These are phyloP conservation scores for Eidolon dupreanum DNA, from an alignment of 2,797 vertebrate genomes.

Conservation along the genomic window DNA sequence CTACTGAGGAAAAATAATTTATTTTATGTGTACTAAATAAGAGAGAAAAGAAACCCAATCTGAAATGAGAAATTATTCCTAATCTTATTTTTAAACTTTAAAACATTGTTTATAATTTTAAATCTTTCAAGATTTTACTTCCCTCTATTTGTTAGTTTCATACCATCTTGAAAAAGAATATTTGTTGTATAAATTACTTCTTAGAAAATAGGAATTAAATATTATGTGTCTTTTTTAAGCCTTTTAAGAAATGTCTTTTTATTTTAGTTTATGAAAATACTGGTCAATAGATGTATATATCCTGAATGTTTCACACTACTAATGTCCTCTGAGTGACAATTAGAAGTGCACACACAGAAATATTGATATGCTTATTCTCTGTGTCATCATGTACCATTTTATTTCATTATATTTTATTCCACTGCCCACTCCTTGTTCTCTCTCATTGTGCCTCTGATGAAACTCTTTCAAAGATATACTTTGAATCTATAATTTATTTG, in stretches of 20 bases:
- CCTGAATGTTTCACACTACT: background rate
- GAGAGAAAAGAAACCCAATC: background rate
- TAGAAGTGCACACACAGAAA: background rate
- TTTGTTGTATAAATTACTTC: background rate
- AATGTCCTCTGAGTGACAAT: background rate
- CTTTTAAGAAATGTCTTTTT: background rate
- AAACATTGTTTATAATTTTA: background rate
- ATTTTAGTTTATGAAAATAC: background rate
- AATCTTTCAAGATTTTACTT: background rate
- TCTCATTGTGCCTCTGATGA: background rate
- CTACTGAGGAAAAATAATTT: background rate
- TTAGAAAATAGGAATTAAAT: background rate
- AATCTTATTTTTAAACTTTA: background rate
- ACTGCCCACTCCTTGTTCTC: background rate
- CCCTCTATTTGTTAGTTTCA: background rate
- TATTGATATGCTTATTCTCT: background rate
- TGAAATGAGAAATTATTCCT: background rate
- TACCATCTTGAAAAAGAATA: background rate
- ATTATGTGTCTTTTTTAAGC: background rate
- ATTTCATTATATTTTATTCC: background rate
- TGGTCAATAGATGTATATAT: background rate
- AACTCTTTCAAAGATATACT: background rate
- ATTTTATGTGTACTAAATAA: background rate
- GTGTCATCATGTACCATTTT: background rate
- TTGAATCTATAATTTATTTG: background rate